Conservation (phyloP, 2,888 invertebrate species). For the Spodoptera picta region DNA sequence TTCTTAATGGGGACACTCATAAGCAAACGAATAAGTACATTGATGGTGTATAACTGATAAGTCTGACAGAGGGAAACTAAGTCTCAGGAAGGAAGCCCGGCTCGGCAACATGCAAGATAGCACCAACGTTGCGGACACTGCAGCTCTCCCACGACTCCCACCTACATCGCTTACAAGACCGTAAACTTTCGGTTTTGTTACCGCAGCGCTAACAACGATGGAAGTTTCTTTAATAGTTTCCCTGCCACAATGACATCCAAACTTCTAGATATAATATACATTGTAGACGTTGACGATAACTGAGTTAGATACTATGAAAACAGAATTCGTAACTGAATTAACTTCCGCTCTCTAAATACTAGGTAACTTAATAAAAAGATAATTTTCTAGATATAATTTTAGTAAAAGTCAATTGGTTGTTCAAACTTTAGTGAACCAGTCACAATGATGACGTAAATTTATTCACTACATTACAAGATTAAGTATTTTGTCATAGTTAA, state of each 20-base stretch:
- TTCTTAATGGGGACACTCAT: background rate
- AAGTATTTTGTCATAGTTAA: too few relatives aligned
- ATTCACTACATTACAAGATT: too few relatives aligned
- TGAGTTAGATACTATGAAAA: background rate
- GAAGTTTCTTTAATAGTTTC: slow-evolving; percentile 23
- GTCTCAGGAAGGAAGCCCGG: slow-evolving; percentile 28
- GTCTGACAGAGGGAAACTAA: slow-evolving; percentile 35
- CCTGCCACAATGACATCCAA: slow-evolving; percentile 2
- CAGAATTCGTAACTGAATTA: too few relatives aligned
- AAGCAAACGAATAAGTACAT: background rate
- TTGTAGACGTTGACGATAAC: background rate
- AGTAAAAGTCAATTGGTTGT: too few relatives aligned
- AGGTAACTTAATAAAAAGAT: too few relatives aligned
- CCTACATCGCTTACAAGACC: slow-evolving; percentile 4
- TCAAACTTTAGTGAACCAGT: too few relatives aligned
- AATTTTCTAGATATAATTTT: too few relatives aligned
- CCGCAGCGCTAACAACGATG: slow-evolving; percentile 3
- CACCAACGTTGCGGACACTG: slow-evolving; percentile 53
- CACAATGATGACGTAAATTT: too few relatives aligned
- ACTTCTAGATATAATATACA: slow-evolving; percentile 16
- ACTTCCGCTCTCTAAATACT: too few relatives aligned
- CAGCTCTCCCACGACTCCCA: slow-evolving; percentile 9
- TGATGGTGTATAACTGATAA: slow-evolving; percentile 23
- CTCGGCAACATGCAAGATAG: slow-evolving; percentile 36
- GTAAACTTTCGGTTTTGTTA: background rate